A percentile compares a stretch with the other conserved stretches of the same genome.
Evolutionary conservation across 2,797 vertebrate genomes (phyloP).

Genomic region (Darevskia nairensis): DNA sequence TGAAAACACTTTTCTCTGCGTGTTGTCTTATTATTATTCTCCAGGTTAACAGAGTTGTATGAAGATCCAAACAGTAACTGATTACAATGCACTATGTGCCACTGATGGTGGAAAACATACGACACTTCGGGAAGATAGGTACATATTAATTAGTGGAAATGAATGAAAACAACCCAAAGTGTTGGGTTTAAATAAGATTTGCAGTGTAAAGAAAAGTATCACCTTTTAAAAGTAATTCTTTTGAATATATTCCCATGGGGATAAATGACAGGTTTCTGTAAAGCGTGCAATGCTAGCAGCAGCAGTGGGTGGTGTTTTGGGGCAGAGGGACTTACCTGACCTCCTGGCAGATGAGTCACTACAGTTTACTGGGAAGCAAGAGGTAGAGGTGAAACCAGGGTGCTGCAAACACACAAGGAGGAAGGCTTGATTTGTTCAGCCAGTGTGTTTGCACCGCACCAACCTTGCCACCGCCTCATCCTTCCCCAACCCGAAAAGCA

Average conservation of each 20-base stretch:
- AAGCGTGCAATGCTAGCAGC: neutral
- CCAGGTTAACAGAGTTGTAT: neutral
- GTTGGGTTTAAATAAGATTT: conserved; percentile 12
- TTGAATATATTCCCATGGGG: neutral
- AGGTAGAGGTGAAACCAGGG: too few species aligned
- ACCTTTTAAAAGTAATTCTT: neutral
- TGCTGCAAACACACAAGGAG: too few species aligned
- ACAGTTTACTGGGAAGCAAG: too few species aligned
- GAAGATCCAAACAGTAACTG: neutral
- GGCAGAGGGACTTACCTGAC: too few species aligned
- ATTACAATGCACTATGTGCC: conserved; percentile 22
- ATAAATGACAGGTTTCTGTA: neutral
- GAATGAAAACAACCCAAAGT: neutral
- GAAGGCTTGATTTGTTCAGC: too few species aligned
- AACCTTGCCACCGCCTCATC: too few species aligned
- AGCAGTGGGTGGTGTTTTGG: too few species aligned
- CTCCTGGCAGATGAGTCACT: too few species aligned
- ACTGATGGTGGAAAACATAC: conserved; percentile 8
- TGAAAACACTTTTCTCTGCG: neutral
- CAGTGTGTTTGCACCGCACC: too few species aligned
- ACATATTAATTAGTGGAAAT: conserved; percentile 29
- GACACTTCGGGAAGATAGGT: conserved; percentile 26
- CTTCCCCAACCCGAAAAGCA: too few species aligned
- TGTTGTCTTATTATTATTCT: neutral
- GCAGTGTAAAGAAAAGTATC: neutral